A percentile compares a stretch with the other conserved stretches of the same genome.
These are phyloP conservation scores for Mustela nigripes DNA, from an alignment of 2,113 vertebrate species.

Conservation along the genomic window DNA sequence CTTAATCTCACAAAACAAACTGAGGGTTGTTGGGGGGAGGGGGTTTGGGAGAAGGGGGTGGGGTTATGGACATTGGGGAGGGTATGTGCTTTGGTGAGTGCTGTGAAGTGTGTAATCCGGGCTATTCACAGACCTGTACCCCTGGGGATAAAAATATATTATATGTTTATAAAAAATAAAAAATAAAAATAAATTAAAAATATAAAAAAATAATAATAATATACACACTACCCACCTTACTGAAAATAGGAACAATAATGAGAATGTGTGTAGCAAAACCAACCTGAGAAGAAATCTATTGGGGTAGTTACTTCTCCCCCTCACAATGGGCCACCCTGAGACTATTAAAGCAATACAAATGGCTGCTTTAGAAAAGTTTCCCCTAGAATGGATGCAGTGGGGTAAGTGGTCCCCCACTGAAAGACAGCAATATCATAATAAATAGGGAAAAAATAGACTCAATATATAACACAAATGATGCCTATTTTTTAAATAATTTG, in stretches of 20 bases:
- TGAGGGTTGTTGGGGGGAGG: too few species aligned
- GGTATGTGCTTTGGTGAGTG: too few species aligned
- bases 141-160: too few species aligned
- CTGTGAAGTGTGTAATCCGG: too few species aligned
- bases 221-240: background rate
- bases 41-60: too few species aligned
- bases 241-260: background rate
- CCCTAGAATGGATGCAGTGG: background rate
- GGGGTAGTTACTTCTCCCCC: background rate
- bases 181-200: too few species aligned
- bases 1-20: too few species aligned
- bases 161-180: too few species aligned
- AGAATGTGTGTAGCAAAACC: background rate
- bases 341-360: background rate
- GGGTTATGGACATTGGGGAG: too few species aligned
- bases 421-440: background rate
- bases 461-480: background rate
- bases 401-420: background rate
- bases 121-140: too few species aligned
- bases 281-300: background rate
- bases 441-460: background rate
- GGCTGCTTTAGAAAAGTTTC: background rate
- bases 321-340: background rate
- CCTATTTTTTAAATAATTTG: background rate
- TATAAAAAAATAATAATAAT: background rate